A percentile compares a stretch with the other conserved stretches of the same genome.
Conservation (phyloP, 2,113 vertebrate species). For the Lontra canadensis region DNA sequence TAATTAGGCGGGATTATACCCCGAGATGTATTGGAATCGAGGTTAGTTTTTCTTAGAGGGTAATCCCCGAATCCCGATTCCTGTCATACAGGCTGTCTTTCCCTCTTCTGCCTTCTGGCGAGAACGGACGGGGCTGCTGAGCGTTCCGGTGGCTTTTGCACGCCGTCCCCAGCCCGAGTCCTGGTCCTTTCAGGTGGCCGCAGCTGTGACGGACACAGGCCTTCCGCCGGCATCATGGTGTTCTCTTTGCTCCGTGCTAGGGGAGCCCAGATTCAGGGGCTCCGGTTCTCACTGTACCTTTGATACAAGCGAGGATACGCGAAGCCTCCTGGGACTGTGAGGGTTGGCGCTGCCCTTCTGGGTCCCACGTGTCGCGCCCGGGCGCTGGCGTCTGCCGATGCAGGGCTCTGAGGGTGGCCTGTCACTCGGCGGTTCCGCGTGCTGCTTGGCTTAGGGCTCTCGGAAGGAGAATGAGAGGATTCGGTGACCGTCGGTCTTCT, state of each 20-base stretch:
- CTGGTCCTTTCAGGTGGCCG: not conserved
- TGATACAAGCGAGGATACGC: rapidly evolving
- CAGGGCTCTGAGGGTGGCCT: not conserved
- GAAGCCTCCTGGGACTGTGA: not conserved
- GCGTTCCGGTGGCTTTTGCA: not conserved
- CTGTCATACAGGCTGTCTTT: not conserved
- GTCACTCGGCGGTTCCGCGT: no score
- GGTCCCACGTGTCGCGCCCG: not conserved
- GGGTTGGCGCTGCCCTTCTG: not conserved
- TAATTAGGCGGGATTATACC: not conserved
- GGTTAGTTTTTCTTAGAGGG: not conserved
- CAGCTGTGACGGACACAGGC: rapidly evolving
- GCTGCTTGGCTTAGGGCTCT: not conserved
- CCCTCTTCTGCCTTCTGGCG: not conserved
- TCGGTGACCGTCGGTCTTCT: not conserved
- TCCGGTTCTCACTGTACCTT: not conserved
- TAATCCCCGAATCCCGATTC: not conserved
- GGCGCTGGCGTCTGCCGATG: not conserved
- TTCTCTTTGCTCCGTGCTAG: not conserved
- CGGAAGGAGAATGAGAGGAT: not conserved
- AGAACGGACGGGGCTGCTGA: not conserved
- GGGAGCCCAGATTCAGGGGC: not conserved
- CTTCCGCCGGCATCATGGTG: no score
- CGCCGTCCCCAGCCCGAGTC: no score
- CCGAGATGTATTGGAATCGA: not conserved